A percentile compares a stretch with the other conserved stretches of the same genome.
phyloP scores from a whole-genome alignment of 2,797 vertebrate genomes.

The Agapornis canus region DNA sequence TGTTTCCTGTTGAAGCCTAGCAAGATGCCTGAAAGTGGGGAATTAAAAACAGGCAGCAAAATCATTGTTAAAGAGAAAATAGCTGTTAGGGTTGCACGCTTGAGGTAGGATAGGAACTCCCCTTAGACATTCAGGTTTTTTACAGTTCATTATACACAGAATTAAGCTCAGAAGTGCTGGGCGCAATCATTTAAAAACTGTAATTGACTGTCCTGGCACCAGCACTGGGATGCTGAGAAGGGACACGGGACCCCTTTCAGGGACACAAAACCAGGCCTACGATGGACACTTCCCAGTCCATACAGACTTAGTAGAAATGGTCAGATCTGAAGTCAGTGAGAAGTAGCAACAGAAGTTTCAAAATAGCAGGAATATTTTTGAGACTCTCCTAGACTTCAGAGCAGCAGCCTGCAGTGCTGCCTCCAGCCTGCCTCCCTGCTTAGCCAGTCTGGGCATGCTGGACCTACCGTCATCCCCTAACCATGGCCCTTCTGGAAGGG shows the following conservation, averaged over 20 bases:
- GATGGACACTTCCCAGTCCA: background rate
- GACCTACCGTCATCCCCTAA: background rate
- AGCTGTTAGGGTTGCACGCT: background rate
- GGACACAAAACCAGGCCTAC: background rate
- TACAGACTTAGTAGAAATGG: fast-evolving
- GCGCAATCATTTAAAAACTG: background rate
- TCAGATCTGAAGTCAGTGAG: background rate
- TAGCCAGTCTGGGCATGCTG: fast-evolving
- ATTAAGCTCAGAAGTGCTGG: background rate
- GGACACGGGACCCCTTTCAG: fast-evolving
- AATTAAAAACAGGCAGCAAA: background rate
- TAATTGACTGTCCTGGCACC: background rate
- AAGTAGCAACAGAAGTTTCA: background rate
- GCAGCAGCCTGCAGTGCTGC: background rate
- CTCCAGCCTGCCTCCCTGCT: background rate
- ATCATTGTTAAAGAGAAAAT: background rate
- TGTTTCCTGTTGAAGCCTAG: background rate
- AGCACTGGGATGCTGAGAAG: background rate
- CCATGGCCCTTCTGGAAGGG: background rate
- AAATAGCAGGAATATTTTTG: background rate
- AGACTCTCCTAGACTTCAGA: background rate
- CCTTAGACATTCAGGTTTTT: background rate
- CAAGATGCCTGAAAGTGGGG: background rate
- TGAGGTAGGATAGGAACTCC: background rate
- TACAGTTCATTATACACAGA: background rate